These are phyloP conservation scores for Nematopogon swammerdamellus DNA, from an alignment of 2,888 invertebrate genomes.

Conservation along the genomic window DNA sequence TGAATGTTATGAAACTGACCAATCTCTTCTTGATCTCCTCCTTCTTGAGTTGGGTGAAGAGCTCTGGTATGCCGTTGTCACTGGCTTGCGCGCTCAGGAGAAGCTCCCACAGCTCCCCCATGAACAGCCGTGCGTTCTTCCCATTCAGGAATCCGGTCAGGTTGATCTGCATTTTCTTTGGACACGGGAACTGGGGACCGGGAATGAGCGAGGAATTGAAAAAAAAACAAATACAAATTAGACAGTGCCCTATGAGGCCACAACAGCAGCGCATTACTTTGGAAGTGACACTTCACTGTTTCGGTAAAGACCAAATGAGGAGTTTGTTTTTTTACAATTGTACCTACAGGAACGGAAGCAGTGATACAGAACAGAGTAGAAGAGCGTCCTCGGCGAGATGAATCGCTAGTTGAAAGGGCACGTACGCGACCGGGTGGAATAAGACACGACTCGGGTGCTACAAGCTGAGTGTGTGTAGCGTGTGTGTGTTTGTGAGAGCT, in stretches of 20 bases:
- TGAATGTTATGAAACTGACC: slow-evolving; percentile 42
- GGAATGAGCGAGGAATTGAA: slow-evolving; percentile 30
- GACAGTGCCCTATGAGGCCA: neutral
- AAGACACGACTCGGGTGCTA: slow-evolving; percentile 46
- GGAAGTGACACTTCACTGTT: neutral
- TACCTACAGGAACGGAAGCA: too few relatives aligned
- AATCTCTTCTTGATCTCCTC: slow-evolving; percentile 91
- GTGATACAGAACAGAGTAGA: slow-evolving; percentile 27
- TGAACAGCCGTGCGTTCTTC: slow-evolving; percentile 94
- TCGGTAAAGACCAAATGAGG: neutral
- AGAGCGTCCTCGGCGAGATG: slow-evolving; percentile 21
- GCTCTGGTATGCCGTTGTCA: slow-evolving; percentile 92
- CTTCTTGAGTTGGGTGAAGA: slow-evolving; percentile 93
- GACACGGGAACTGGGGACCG: slow-evolving; percentile 83
- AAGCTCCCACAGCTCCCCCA: slow-evolving; percentile 96
- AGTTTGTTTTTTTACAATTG: neutral
- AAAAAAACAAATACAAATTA: slow-evolving; percentile 35
- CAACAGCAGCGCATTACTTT: neutral
- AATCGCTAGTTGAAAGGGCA: neutral
- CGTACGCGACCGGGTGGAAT: neutral
- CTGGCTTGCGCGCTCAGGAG: slow-evolving; percentile 94
- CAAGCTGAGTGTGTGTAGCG: slow-evolving; percentile 14
- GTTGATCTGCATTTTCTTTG: slow-evolving; percentile 99
- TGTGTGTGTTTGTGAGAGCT: slow-evolving; percentile 9
- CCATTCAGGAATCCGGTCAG: slow-evolving; percentile 98